Conservation (phyloP, 2,113 vertebrate species). For the Prinia subflava region DNA sequence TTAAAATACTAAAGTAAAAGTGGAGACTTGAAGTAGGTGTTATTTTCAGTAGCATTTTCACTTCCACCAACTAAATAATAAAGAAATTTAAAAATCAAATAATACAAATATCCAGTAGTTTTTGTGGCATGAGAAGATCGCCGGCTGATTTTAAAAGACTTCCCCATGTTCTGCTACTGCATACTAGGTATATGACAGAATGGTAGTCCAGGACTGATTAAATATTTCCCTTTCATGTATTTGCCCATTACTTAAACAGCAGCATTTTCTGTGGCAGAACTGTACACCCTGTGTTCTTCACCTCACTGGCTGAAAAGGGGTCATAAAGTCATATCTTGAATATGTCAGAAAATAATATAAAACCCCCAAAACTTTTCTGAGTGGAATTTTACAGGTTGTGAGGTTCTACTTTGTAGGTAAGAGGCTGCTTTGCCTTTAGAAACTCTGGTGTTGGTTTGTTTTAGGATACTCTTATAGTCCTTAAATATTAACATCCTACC, state of each 20-base stretch:
- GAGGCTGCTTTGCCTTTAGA: not conserved
- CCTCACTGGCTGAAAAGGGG: not conserved
- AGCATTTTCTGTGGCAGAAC: not conserved
- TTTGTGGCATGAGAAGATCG: not conserved
- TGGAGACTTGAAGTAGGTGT: not conserved
- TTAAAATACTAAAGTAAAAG: conserved; percentile 22
- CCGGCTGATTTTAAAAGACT: not conserved
- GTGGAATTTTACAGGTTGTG: not conserved
- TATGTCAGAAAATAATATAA: not conserved
- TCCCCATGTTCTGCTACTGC: not conserved
- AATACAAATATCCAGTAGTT: not conserved
- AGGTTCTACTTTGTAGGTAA: not conserved
- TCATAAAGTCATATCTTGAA: not conserved
- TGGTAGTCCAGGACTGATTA: not conserved
- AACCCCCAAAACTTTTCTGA: not conserved
- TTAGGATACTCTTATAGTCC: not conserved
- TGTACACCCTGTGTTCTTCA: not conserved
- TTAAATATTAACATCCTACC: not conserved
- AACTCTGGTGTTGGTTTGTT: not conserved
- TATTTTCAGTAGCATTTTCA: not conserved
- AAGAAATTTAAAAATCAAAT: not conserved
- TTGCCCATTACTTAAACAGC: not conserved
- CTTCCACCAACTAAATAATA: not conserved
- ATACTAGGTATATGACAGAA: not conserved
- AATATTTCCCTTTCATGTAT: not conserved